phyloP scores from a whole-genome alignment of 2,797 vertebrate species.

The Arnoldichthys spilopterus region DNA sequence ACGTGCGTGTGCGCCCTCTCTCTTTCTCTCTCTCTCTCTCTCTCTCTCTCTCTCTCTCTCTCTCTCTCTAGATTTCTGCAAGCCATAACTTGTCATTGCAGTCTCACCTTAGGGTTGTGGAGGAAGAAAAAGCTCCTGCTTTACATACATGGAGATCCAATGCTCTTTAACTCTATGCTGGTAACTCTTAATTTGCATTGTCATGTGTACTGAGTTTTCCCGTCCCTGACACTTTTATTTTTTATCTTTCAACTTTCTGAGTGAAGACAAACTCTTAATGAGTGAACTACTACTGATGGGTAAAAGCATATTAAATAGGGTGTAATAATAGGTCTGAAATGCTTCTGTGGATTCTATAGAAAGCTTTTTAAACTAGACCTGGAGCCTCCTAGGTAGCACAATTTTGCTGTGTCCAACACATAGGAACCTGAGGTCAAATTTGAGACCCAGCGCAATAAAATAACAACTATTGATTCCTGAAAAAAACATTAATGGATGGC shows the following conservation, averaged over 20 bases:
- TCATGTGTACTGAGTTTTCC: neutral
- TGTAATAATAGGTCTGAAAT: too few relatives aligned
- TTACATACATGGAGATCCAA: conserved; percentile 43
- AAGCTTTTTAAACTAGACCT: neutral
- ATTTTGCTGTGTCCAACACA: too few relatives aligned
- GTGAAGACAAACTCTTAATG: neutral
- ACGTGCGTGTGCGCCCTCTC: neutral
- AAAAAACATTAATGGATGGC: neutral
- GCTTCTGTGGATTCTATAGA: too few relatives aligned
- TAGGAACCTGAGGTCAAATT: too few relatives aligned
- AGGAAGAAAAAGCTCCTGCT: conserved; percentile 63
- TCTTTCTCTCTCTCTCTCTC: neutral
- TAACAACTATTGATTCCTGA: neutral
- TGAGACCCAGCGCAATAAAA: neutral
- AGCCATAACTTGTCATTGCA: conserved; percentile 75
- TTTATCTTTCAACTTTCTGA: neutral
- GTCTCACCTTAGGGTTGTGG: conserved; percentile 77
- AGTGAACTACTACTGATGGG: neutral
- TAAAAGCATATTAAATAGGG: neutral
- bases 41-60: conserved; percentile 36
- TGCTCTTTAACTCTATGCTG: neutral
- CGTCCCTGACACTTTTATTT: neutral
- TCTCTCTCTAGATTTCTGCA: conserved; percentile 66
- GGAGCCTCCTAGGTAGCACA: too few relatives aligned
- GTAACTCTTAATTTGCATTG: neutral